Evolutionary conservation across 2,888 invertebrate genomes (phyloP).

Genomic region (Pocota personata): DNA sequence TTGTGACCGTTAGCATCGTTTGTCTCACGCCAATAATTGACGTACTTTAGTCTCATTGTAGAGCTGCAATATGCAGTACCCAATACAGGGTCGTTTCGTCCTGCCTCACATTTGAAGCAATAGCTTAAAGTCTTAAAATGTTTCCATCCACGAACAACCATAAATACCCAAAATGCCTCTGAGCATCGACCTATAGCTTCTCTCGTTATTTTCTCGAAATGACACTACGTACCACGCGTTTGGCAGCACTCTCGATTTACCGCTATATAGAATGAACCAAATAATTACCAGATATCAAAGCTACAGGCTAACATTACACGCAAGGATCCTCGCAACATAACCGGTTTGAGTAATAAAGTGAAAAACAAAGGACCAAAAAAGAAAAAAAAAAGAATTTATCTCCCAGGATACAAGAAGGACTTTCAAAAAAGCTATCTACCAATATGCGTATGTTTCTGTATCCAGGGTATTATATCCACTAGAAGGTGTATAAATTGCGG

Average conservation of each 20-base stretch:
- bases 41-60: no score
- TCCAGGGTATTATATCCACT: slow-evolving; percentile 21
- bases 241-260: not conserved
- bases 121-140: not conserved
- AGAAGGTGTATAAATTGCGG: slow-evolving; percentile 51
- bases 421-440: not conserved
- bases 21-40: no score
- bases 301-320: slow-evolving; percentile 25
- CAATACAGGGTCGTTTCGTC: no score
- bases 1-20: no score
- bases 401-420: slow-evolving; percentile 16
- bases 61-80: no score
- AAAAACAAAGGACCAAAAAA: slow-evolving; percentile 28
- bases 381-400: slow-evolving; percentile 27
- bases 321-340: not conserved
- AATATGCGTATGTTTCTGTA: slow-evolving; percentile 6
- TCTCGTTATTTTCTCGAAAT: not conserved
- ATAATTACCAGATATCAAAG: slow-evolving; percentile 13
- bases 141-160: not conserved
- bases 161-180: not conserved
- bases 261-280: slow-evolving; percentile 5
- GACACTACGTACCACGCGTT: not conserved
- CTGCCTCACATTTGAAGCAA: not conserved
- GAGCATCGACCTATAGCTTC: not conserved
- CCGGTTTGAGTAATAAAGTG: slow-evolving; percentile 25